Evolutionary conservation across 1,140 invertebrate species (phyloP), one percentile per base, ranked within the genome.

Genomic region (Cheumatopsyche charites): DNA sequence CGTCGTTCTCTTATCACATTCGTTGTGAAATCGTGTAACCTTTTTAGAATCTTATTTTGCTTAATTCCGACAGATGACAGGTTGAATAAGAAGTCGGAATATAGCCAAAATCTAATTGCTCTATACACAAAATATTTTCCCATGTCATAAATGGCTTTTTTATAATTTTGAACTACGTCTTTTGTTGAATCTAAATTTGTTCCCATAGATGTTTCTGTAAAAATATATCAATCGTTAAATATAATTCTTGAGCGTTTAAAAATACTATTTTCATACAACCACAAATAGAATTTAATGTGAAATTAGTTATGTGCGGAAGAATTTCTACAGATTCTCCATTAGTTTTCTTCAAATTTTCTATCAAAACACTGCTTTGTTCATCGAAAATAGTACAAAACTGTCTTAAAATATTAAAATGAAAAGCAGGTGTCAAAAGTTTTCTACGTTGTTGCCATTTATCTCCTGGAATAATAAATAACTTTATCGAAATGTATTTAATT

Each of bases 361-460:
- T 77, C 12, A 85, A 76, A 0, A 79, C 79, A 23, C 79, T 74
- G 25, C 82, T 81, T 70, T 86, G 84, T 70, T 84, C 82, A 77
- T 83, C 80, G 77, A 87, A 74, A 49, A 78, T 85, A 1, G 87
- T 83, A 21, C 92, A 77, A 80, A 94, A 97, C 76, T 93, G 88
- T 73, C 90, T 86, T 0, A 97, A 82, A 67, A 97, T 93, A 76
- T 91, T 91, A 79, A 96, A 96, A 80, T 97, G 94, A 81, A 97
- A 97, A 0, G 93, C 89, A 0, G 94, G 93, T 0, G 95, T 96
- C 0, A 97, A 79, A 42, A 97, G 84, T 83, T 93, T 94, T 66
- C 95, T 85, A 13, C 93, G 83, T 0, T 80, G 77, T 61, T 88
- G 88, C 94, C n/a, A n/a, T n/a, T n/a, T n/a, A n/a, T n/a, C n/a